phyloP scores from a whole-genome alignment of 2,113 vertebrate species.

The Turdus rufiventris region DNA sequence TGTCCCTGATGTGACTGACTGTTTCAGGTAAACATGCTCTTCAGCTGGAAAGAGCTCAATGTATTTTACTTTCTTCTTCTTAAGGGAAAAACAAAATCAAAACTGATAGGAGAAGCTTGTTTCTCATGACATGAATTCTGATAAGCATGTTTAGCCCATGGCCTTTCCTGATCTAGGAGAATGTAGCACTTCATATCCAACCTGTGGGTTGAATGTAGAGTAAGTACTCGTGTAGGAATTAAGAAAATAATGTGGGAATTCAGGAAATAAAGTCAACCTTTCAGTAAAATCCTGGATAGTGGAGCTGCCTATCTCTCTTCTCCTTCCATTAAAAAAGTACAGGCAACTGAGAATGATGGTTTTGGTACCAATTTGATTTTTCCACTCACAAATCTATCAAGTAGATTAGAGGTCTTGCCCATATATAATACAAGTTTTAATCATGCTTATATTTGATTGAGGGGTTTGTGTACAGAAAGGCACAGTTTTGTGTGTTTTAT shows the following conservation, averaged over 20 bases:
- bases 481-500: conserved; percentile 20
- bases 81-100: not conserved
- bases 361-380: not conserved
- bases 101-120: not conserved
- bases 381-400: not conserved
- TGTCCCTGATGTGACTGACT: conserved; percentile 55
- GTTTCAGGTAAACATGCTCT: conserved; percentile 21
- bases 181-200: not conserved
- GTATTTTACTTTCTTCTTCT: not conserved
- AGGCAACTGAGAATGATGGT: not conserved
- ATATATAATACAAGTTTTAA: not conserved
- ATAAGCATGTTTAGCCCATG: not conserved
- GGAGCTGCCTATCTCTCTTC: not conserved
- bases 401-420: not conserved
- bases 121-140: not conserved
- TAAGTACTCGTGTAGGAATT: not conserved
- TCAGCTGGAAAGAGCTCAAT: not conserved
- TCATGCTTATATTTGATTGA: not conserved
- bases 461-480: conserved; percentile 46
- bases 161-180: not conserved
- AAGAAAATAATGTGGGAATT: not conserved
- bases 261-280: not conserved
- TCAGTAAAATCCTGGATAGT: not conserved
- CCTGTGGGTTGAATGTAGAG: not conserved
- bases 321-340: not conserved